Base-by-base conservation (phyloP, 1,140 invertebrate genomes). In the Aradophagus sp. region DNA sequence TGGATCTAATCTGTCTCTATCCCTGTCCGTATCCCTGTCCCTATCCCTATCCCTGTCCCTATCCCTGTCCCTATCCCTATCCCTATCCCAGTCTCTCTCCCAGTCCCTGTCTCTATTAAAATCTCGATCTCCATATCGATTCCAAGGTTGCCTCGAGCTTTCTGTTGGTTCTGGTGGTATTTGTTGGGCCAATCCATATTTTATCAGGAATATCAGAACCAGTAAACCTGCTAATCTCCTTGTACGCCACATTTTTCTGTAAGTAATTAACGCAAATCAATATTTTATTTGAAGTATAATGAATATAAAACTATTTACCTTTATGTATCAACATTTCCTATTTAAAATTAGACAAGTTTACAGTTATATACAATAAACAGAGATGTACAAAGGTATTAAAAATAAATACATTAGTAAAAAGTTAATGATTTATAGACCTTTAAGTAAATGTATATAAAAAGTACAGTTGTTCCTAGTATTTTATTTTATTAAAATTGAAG, bases 1-100 rank as follows among this genome's bases (percentile, higher is more conserved):
- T 11, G 11, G 4, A 34, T 34, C 32, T 3, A 14, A 2, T 14
- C 13, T 13, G 11, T 34, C 39, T 23, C 44, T 14, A 15, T 34
- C 47, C 19, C 47, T 36, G 31, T 34, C 29, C 15, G 3, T 6
- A 12, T 50, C 29, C 3, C 2, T 6, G 3, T 34, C 59, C 15
- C 38, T 26, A 34, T 68, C 34, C 38, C 50, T 76, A 14, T 75
- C 77, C 29, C 79, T 63, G 55, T 67, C 72, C 76, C 76, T 5
- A 12, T 48, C 20, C 20, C 20, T 4, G 20, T 23, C 20, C 20
- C 8, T 23, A 23, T 4, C 4, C 8, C 20, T 23, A 5, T 23
- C 20, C 20, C 20, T 5, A 23, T 23, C 20, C 20, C 20, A 23
- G 15, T 23, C 23, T 3, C 19, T 19, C 17, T 19, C 39, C 31